phyloP scores from a whole-genome alignment of 1,140 invertebrate species.

The Drosophila grimshawi region DNA sequence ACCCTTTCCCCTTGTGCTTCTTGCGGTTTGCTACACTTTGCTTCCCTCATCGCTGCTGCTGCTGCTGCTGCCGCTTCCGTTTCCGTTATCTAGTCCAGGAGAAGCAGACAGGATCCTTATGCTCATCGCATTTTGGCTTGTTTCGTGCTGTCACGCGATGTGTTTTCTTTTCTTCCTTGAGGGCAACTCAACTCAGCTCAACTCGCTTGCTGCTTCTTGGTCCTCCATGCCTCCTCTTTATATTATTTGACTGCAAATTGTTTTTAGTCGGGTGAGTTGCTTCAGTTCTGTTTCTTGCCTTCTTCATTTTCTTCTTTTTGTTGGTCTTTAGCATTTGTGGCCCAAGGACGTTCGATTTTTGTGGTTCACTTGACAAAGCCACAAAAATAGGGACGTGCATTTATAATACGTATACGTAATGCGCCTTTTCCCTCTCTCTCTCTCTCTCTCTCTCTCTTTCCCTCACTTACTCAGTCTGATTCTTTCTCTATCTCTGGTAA shows the following conservation, averaged over 20 bases:
- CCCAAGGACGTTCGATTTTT: slow-evolving; percentile 78
- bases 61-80: slow-evolving; percentile 14
- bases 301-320: not conserved
- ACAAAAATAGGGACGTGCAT: slow-evolving; percentile 51
- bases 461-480: no score
- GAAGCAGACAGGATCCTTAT: slow-evolving; percentile 38
- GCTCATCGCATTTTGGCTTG: slow-evolving; percentile 66
- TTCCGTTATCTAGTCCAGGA: slow-evolving; percentile 18
- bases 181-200: slow-evolving; percentile 9
- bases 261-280: slow-evolving; percentile 49
- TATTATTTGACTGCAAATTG: slow-evolving; percentile 71
- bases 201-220: not conserved
- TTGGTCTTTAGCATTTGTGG: slow-evolving; percentile 39
- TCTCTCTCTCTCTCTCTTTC: not conserved
- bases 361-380: slow-evolving; percentile 57
- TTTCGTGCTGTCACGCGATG: slow-evolving; percentile 79
- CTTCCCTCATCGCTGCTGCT: slow-evolving; percentile 1
- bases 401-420: slow-evolving; percentile 44
- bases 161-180: slow-evolving; percentile 32
- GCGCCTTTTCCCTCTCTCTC: slow-evolving; percentile 13
- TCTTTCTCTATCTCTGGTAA: not conserved
- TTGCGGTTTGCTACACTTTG: slow-evolving; percentile 29
- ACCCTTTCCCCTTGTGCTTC: not conserved
- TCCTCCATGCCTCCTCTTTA: slow-evolving; percentile 23
- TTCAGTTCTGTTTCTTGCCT: not conserved